Conservation (phyloP, 2,888 invertebrate genomes). For the Rhabditophanes sp. region DNA sequence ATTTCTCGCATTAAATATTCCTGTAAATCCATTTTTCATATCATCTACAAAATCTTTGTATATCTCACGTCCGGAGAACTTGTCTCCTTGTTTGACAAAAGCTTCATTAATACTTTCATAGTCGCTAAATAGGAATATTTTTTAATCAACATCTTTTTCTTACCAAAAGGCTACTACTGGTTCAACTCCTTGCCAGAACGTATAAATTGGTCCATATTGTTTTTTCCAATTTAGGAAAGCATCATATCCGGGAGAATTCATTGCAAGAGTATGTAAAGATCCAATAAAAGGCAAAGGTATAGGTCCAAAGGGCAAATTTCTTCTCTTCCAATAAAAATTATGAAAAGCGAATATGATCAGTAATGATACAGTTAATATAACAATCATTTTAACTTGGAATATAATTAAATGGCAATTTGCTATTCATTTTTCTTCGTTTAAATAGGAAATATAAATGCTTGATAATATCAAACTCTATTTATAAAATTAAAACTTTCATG, state of each 20-base stretch:
- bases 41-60: conserved; percentile 1
- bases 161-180: conserved; percentile 1
- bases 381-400: conserved; percentile 1
- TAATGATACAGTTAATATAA: conserved; percentile 1
- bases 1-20: too few species aligned
- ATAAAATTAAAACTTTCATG: too few species aligned
- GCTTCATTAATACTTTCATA: conserved; percentile 2
- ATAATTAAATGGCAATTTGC: too few species aligned
- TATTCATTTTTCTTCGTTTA: too few species aligned
- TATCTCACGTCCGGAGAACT: conserved; percentile 9
- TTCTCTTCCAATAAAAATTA: not conserved
- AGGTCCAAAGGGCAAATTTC: not conserved
- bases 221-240: conserved; percentile 1
- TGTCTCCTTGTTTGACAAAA: conserved; percentile 11
- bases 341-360: too few species aligned
- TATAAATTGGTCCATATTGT: conserved; percentile 1
- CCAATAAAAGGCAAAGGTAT: not conserved
- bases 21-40: conserved; percentile 3
- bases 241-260: conserved; percentile 4
- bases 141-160: too few species aligned
- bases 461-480: too few species aligned
- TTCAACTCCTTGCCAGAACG: conserved; percentile 1
- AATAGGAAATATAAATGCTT: too few species aligned
- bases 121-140: too few species aligned
- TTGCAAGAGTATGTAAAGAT: not conserved